Evolutionary conservation across 2,113 vertebrate genomes (phyloP), one percentile per base, ranked within the genome.

Genomic region (Daubentonia madagascariensis): DNA sequence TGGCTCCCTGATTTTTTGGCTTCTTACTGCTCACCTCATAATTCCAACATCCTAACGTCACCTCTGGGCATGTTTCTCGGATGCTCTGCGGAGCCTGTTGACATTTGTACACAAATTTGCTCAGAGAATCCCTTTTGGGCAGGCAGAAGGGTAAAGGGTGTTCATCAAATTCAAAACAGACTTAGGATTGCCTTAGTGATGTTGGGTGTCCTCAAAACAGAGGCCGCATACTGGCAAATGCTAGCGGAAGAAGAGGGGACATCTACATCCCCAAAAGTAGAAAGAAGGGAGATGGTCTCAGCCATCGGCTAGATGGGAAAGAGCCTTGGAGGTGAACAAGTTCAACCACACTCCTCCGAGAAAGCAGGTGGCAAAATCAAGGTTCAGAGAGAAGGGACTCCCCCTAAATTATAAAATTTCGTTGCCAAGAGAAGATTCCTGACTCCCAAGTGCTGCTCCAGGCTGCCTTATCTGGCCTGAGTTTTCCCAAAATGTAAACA

Each of bases 1-100:
- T 99, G 99, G 98, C 98, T 99, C 97, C 97, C 98, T 97, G 98
- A 96, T 97, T 99, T 99, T 98, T 98, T 98, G 98, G 98, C 98
- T 98, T 97, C 98, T 97, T 96, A 93, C 98, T 48, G 91, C 98
- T 98, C 98, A 98, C 98, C 98, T 99, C 98, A 98, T 99, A 98
- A 98, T 99, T 98, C 97, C 98, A 98, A 97, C 97, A 97, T 98
- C 97, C 98, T 98, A 99, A 98, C 75, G 92, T 98, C 98, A 98
- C 99, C 98, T 98, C 98, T 98, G 98, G 98, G 98, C 96, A 96
- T 87, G 75, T 97, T 98, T 98, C 98, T 98, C 57, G 25, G 96
- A 98, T 76, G 95, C 96, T 98, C 97, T 75, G 95, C 88, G 14
- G 89, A 86, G 92, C 96, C 97, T 43, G 57, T 96, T 88, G 97